Base-by-base conservation (phyloP, 2,888 invertebrate species). In the Scaptomyza reducta region DNA sequence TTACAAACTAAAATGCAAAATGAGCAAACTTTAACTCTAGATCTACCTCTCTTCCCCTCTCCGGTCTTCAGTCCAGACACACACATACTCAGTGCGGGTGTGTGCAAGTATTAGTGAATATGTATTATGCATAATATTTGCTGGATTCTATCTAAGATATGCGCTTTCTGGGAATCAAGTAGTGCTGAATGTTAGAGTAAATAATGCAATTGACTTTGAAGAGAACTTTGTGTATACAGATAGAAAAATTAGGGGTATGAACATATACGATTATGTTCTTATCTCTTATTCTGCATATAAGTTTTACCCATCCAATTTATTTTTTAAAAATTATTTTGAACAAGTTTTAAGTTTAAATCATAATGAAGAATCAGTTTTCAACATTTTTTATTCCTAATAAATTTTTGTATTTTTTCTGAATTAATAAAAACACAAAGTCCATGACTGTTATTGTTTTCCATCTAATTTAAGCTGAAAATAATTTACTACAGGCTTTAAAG, bases 1-100 rank as follows among this genome's bases (percentile, higher is more conserved):
- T 85, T 85, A 85, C 85, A 88, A 85, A 88, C 84, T 84, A 84
- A 84, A 84, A 84, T 84, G 84, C 84, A 88, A 84, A 84, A 88
- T 84, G 88, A 88, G 84, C 88, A 71, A 64, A 70, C 70, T 67
- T 14, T 42, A 49, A 35, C n/a, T 44, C 13, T 38, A 9, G 38
- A 14, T 47, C n/a, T 31, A 33, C 9, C 31, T 33, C 45, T 9
- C 47, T 18, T 51, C 29, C 46, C 31, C 18, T 9, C n/a, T n/a
- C n/a, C 49, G 13, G 13, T 47, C 47, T 18, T 10, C 22, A 22
- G 22, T 22, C 22, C 22, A 1, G 1, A 6, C 44, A 14, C 47
- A 25, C 47, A n/a, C 42, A 47, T 38, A 22, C 44, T n/a, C 44
- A 38, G 61, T 56, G 77, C 55, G 74, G 74, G 74, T 59, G 77